Evolutionary conservation across 2,113 vertebrate genomes (phyloP), one percentile per base, ranked within the genome.

Genomic region (Oncorhynchus nerka): DNA sequence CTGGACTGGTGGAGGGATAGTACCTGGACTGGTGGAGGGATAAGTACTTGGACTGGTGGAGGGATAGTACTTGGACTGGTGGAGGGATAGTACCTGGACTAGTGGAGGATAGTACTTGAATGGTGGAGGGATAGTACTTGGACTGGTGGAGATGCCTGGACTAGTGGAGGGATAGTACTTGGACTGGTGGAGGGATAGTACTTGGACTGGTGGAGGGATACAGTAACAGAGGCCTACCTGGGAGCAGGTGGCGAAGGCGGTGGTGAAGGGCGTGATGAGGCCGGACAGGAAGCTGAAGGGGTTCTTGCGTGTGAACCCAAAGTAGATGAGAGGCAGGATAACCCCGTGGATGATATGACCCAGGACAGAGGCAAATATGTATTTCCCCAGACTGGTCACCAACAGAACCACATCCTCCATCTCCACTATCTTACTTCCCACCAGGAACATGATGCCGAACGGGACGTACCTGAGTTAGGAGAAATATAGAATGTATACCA

Each of bases 381-480:
- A 99, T 88, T 99, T 99, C 77, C 97, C 98, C 74, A 99, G 89
- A 79, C 96, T 98, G 70, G 97, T 96, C 89, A 99, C 97, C 80
- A 99, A 85, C 70, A 94, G 85, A 24, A 96, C 62, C 55, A 99
- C 92, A 82, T 99, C 94, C 81, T 97, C 97, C 97, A 99, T 99
- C 89, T 99, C 98, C 68, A 99, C 95, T 62, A 99, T 98, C 94
- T 99, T 99, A 92, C 98, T 99, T 82, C 96, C 97, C 73, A 99
- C 95, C 75, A 99, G 95, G 91, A 99, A 99, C 93, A 94, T 96
- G 86, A 99, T 98, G 81, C 98, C 98, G 72, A 99, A 89, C 4
- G 98, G 98, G 9, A 99, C 95, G 1, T 99, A 99, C 97, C 98
- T 99, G 91, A 66, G 64, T n/a, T 62, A 45, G 59, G 59, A 62